phyloP scores from a whole-genome alignment of 1,140 invertebrate genomes.

The Campoletis sonorensis region DNA sequence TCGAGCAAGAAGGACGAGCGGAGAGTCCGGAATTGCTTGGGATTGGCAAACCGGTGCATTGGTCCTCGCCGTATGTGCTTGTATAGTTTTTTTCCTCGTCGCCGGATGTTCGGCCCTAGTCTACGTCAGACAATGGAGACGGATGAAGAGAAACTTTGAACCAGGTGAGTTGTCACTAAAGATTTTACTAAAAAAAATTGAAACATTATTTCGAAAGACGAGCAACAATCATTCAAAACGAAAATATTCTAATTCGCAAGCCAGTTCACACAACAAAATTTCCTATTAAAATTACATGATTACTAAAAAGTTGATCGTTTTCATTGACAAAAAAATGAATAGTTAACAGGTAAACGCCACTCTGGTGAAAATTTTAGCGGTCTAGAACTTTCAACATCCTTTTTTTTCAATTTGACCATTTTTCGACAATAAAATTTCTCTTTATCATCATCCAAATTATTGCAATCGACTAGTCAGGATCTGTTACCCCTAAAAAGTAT shows the following conservation, averaged over 20 bases:
- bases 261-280: no score
- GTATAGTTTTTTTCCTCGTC: slow-evolving; percentile 81
- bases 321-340: no score
- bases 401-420: no score
- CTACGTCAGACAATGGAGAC: slow-evolving; percentile 80
- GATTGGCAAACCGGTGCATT: slow-evolving; percentile 81
- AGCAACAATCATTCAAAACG: slow-evolving; percentile 46
- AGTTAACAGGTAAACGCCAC: no score
- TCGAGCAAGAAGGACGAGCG: slow-evolving; percentile 47
- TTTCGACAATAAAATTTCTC: no score
- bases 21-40: slow-evolving; percentile 63
- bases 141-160: slow-evolving; percentile 78
- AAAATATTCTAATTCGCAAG: slow-evolving; percentile 16
- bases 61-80: slow-evolving; percentile 79
- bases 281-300: no score
- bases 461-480: no score
- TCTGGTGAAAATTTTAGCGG: no score
- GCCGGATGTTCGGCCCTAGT: slow-evolving; percentile 80
- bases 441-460: no score
- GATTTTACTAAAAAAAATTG: background rate
- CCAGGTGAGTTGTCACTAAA: slow-evolving; percentile 71
- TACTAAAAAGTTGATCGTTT: no score
- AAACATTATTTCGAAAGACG: background rate
- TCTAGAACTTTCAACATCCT: no score
- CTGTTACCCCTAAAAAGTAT: no score